Base-by-base conservation (phyloP, 2,797 vertebrate species). In the Alauda arvensis region DNA sequence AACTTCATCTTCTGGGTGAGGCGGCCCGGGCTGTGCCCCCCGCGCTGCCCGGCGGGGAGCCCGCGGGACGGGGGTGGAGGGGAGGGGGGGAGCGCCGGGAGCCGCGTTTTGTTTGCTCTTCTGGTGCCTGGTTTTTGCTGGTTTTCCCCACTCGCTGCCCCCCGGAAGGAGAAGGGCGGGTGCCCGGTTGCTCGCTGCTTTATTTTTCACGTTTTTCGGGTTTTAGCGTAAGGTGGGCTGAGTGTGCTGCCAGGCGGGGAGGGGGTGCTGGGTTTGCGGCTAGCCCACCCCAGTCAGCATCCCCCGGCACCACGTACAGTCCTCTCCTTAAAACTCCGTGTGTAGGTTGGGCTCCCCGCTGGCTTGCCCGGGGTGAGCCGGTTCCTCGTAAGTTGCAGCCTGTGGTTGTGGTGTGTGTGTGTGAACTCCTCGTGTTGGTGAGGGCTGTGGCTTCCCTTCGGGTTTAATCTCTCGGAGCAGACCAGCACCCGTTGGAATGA, bases 1-100 rank as follows among this genome's bases (percentile, higher is more conserved):
- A 99, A 99, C 96, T 98, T 99, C 93, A 85, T 99, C 25, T 99
- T 99, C 93, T 99, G 99, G 98, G 99, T 99, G 95, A 99, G 79
- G n/a, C 3, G 4, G 3, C 28, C 23, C 3, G 18, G 40, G 65
- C 14, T 18, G 13, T 9, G 40, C 10, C 16, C 18, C 8, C 26
- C 10, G 39, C 52, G 45, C 59, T 33, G 39, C 31, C 26, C 10
- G 8, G 33, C 3, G 8, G 10, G 26, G 23, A 12, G 42, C 23
- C 33, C 9, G 2, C 9, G n/a, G 60, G 42, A 34, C 8, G 13
- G 28, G 24, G 11, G 19, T 10, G 29, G 8, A 17, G 26, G 33
- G 31, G 11, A 19, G n/a, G 19, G n/a, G 4, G 25, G 34, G 8
- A 33, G 45, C 5, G 5, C 29, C 0, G 28, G 18, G 14, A 39